Conservation (phyloP, 35 echinoderm and acorn worm genomes). For the Apostichopus californicus region DNA sequence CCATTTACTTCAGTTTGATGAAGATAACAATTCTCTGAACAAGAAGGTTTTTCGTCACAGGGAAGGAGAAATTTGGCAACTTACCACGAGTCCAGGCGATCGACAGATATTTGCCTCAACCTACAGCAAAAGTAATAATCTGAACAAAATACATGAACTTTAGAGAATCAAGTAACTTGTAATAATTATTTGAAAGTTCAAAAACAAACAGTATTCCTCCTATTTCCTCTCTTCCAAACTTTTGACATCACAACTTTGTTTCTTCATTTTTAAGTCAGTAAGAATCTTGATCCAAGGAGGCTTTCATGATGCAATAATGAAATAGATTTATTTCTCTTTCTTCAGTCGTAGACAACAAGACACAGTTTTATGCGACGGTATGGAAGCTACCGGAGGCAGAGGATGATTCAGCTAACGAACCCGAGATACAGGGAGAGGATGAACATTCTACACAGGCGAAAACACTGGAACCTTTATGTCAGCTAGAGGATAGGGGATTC, state of each 20-base stretch:
- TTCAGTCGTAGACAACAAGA: slow-evolving; percentile 89
- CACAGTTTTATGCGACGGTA: slow-evolving; percentile 70
- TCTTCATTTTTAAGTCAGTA: no score
- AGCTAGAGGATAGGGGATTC: slow-evolving; percentile 70
- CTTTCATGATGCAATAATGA: no score
- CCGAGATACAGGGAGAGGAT: slow-evolving; percentile 60
- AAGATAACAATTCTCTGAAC: slow-evolving; percentile 91
- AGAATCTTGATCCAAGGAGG: no score
- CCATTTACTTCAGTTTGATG: slow-evolving; percentile 95
- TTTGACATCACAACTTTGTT: no score
- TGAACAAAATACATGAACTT: neutral
- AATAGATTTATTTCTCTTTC: neutral
- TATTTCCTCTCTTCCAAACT: no score
- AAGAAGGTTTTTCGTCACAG: slow-evolving; percentile 92
- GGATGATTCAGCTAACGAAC: slow-evolving; percentile 51
- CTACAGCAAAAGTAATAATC: slow-evolving; percentile 90
- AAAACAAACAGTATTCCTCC: no score
- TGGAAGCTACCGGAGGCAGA: slow-evolving; percentile 82
- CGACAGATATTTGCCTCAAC: slow-evolving; percentile 80
- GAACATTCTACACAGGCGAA: slow-evolving; percentile 60
- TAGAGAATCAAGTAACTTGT: no score
- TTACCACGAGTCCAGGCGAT: slow-evolving; percentile 79
- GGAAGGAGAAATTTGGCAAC: slow-evolving; percentile 98
- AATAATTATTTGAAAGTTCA: no score
- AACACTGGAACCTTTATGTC: slow-evolving; percentile 82